A percentile compares a stretch with the other conserved stretches of the same genome.
Evolutionary conservation across 2,113 vertebrate species (phyloP).

Genomic region (Tachysurus fulvidraco): DNA sequence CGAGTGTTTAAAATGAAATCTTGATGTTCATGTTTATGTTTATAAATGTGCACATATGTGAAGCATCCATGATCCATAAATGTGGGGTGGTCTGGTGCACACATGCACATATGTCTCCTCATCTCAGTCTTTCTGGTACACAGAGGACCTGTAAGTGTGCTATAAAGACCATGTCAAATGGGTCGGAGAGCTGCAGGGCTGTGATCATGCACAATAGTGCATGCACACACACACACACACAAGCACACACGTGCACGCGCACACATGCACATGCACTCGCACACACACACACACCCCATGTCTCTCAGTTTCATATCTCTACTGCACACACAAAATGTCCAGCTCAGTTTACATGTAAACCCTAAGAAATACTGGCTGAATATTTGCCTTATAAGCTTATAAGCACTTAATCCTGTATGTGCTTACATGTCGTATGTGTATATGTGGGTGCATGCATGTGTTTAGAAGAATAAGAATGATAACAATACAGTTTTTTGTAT

Average conservation of each 20-base stretch:
- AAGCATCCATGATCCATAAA: neutral
- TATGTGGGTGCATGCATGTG: too few species aligned
- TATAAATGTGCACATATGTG: neutral
- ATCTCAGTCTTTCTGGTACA: neutral
- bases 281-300: neutral
- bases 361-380: conserved; percentile 16
- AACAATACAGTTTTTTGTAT: neutral
- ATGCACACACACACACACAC: neutral
- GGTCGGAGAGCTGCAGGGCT: conserved; percentile 42
- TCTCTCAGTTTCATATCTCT: conserved; percentile 31
- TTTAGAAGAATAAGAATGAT: neutral
- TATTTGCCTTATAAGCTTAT: conserved; percentile 25
- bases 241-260: neutral
- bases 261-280: neutral
- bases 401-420: conserved; percentile 1
- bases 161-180: neutral
- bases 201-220: conserved; percentile 32
- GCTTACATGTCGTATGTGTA: neutral
- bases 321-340: conserved; percentile 39
- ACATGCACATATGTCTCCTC: neutral
- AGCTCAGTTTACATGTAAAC: conserved; percentile 26
- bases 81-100: neutral
- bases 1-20: neutral
- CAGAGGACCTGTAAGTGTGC: neutral
- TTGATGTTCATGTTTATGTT: neutral